Evolutionary conservation across 2,888 invertebrate species (phyloP).

Genomic region (Atherix ibis): DNA sequence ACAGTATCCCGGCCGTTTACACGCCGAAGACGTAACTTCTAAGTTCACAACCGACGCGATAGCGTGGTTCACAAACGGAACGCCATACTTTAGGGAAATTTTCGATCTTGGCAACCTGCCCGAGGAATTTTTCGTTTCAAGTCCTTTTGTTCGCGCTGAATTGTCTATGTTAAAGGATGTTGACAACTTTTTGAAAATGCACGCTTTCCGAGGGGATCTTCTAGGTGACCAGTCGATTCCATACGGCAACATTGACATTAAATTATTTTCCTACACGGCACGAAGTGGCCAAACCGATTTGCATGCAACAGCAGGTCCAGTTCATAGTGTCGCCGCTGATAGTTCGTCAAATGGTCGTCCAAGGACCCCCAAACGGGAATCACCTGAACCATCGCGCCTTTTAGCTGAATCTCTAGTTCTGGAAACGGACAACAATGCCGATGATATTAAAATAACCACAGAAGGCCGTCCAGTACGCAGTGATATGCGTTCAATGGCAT

Average conservation of each 20-base stretch:
- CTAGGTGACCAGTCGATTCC: conserved; percentile 27
- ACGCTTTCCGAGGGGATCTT: conserved; percentile 30
- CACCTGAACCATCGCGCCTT: too few relatives aligned
- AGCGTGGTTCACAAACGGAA: conserved; percentile 44
- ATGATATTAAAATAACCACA: conserved; percentile 26
- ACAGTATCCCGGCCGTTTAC: conserved; percentile 53
- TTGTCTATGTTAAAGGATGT: conserved; percentile 23
- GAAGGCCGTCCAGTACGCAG: conserved; percentile 27
- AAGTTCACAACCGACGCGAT: conserved; percentile 2
- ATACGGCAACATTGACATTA: conserved; percentile 32
- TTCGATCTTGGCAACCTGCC: conserved; percentile 22
- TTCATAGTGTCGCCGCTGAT: conserved; percentile 12
- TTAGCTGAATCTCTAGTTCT: not conserved
- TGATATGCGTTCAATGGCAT: conserved; percentile 26
- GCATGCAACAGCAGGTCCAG: conserved; percentile 29
- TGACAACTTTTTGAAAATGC: conserved; percentile 23
- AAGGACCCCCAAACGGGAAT: too few relatives aligned
- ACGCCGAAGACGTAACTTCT: conserved; percentile 27
- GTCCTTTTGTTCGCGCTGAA: too few relatives aligned
- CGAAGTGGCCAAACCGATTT: conserved; percentile 25
- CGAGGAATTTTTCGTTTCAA: too few relatives aligned
- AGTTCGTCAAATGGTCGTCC: conserved; percentile 18
- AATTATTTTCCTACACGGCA: conserved; percentile 28
- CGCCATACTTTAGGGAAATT: conserved; percentile 27
- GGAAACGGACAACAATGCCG: conserved; percentile 11